A percentile compares a stretch with the other conserved stretches of the same genome.
These are phyloP conservation scores for Bombycilla garrulus DNA, from an alignment of 2,113 vertebrate genomes.

Conservation along the genomic window DNA sequence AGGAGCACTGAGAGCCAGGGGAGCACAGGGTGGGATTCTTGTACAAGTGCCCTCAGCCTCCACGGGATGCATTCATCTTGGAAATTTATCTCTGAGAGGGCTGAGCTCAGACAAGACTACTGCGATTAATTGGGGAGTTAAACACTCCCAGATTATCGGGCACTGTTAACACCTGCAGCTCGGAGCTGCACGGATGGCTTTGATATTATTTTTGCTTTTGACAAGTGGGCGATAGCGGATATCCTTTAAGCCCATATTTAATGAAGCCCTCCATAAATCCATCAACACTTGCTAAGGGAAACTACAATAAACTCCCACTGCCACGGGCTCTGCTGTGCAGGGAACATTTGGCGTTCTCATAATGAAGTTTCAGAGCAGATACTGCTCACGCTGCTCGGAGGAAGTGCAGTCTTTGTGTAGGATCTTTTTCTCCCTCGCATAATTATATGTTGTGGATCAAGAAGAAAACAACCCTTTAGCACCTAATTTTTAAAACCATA, in stretches of 20 bases:
- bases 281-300: conserved; percentile 67
- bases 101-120: conserved; percentile 23
- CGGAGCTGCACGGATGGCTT: conserved; percentile 33
- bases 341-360: conserved; percentile 13
- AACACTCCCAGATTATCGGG: conserved; percentile 39
- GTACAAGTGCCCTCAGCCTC: neutral
- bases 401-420: neutral
- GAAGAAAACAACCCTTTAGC: neutral
- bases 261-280: conserved; percentile 72
- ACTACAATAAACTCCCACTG: conserved; percentile 58
- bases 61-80: conserved; percentile 24
- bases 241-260: conserved; percentile 74
- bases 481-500: neutral
- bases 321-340: neutral
- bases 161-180: conserved; percentile 69
- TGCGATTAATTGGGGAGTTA: conserved; percentile 52
- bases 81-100: conserved; percentile 44
- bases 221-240: conserved; percentile 68
- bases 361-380: conserved; percentile 34
- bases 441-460: neutral
- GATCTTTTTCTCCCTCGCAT: neutral
- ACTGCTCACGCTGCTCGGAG: neutral
- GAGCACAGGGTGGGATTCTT: neutral
- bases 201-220: conserved; percentile 57
- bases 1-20: no score